Conservation (phyloP, 2,888 invertebrate species). For the Penaeus monodon region DNA sequence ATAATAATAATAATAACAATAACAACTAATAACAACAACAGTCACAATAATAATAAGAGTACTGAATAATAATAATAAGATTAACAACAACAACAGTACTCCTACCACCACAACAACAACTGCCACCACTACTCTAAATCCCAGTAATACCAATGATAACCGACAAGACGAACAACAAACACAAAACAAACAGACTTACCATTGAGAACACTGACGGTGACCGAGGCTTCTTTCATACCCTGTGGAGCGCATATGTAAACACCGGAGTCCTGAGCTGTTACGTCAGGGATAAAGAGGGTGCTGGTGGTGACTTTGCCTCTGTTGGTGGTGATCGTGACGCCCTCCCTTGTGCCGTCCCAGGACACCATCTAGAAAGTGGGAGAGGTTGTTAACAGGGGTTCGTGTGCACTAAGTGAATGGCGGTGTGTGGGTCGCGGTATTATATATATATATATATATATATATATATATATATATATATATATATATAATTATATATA, state of each 20-base stretch:
- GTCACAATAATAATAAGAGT: too few species aligned
- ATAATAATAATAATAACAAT: too few species aligned
- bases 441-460: too few species aligned
- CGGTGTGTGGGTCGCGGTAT: too few species aligned
- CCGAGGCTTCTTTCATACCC: slow-evolving; percentile 58
- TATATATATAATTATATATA: too few species aligned
- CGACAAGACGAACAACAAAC: background rate
- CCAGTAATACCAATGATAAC: too few species aligned
- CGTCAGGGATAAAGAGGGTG: slow-evolving; percentile 52
- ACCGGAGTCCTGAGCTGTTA: slow-evolving; percentile 49
- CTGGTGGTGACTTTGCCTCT: slow-evolving; percentile 55
- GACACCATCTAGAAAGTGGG: slow-evolving; percentile 44
- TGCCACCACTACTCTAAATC: too few species aligned
- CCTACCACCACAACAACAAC: too few species aligned
- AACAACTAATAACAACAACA: too few species aligned
- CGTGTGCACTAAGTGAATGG: background rate
- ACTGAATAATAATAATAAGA: background rate
- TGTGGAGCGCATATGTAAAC: slow-evolving; percentile 54
- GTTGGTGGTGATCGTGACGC: slow-evolving; percentile 49
- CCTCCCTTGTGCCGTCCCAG: slow-evolving; percentile 46
- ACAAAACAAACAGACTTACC: slow-evolving; percentile 20
- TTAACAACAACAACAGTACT: too few species aligned
- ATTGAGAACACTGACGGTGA: slow-evolving; percentile 50
- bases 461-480: too few species aligned
- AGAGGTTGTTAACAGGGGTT: too few species aligned